Conservation (phyloP, 2,797 vertebrate species). For the Syngnathus rostellatus region DNA sequence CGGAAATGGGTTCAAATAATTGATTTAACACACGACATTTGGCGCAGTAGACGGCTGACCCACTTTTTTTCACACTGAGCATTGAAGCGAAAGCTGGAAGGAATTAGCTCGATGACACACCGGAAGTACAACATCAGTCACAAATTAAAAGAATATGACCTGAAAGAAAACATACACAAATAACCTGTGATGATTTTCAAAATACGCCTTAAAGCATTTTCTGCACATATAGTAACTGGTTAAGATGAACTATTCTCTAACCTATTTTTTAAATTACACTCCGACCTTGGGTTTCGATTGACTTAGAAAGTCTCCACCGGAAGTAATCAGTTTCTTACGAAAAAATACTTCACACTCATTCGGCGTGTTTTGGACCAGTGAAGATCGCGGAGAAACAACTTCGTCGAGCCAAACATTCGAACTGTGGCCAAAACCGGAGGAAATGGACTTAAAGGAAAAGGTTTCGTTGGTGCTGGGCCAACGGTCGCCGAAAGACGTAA, state of each 20-base stretch:
- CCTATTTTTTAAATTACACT: background rate
- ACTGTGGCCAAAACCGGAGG: conserved; percentile 24
- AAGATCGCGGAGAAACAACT: conserved; percentile 26
- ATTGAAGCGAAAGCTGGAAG: background rate
- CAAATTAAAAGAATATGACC: background rate
- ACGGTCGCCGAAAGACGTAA: conserved; percentile 82
- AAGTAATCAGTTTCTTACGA: background rate
- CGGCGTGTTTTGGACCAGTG: conserved; percentile 52
- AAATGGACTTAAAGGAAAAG: conserved; percentile 85
- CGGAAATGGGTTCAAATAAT: background rate
- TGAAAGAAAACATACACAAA: background rate
- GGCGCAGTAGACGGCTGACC: background rate
- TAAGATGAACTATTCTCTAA: background rate
- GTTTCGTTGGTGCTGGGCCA: conserved; percentile 82
- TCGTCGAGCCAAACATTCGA: conserved; percentile 14
- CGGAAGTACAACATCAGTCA: background rate
- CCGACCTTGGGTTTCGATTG: background rate
- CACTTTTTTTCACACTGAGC: background rate
- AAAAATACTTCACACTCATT: conserved; percentile 25
- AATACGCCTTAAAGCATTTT: background rate
- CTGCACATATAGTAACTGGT: background rate
- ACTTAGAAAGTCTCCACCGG: conserved; percentile 12
- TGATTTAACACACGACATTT: background rate
- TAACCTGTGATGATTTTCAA: background rate
- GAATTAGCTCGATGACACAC: background rate